phyloP scores from a whole-genome alignment of 2,888 invertebrate genomes.

The Trissonchulus latispiculum region DNA sequence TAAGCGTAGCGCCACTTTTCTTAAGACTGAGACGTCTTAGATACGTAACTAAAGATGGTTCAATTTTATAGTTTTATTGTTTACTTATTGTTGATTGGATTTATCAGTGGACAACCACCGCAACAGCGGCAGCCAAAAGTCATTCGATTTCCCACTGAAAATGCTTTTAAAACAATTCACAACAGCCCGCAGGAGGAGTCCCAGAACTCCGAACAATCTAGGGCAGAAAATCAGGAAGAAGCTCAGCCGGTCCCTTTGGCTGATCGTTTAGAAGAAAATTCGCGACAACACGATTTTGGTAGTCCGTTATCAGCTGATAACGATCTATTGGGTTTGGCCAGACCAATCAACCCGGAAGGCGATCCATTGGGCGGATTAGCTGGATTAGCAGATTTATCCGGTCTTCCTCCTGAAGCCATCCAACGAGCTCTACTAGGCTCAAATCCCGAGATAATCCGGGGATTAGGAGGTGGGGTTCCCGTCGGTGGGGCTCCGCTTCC shows the following conservation, averaged over 20 bases:
- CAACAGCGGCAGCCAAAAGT: not conserved
- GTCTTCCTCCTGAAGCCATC: not conserved
- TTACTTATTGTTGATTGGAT: no score
- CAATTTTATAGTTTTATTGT: no score
- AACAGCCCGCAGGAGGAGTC: not conserved
- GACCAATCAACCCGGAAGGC: no score
- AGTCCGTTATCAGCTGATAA: no score
- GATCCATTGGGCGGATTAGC: not conserved
- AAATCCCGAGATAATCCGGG: not conserved
- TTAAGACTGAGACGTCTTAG: no score
- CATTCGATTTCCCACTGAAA: slow-evolving; percentile 1
- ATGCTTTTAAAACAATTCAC: slow-evolving; percentile 1
- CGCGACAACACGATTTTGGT: no score
- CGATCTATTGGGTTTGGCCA: not conserved
- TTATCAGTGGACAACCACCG: no score
- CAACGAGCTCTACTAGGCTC: not conserved
- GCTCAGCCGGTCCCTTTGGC: not conserved
- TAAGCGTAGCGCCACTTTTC: no score
- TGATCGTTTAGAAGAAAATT: not conserved
- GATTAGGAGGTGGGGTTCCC: not conserved
- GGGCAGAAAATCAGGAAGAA: not conserved
- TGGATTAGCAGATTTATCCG: not conserved
- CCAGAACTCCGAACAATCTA: not conserved
- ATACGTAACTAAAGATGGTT: no score
- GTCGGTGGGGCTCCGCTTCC: not conserved